Base-by-base conservation (phyloP, 2,797 vertebrate species). In the Myotis daubentonii region DNA sequence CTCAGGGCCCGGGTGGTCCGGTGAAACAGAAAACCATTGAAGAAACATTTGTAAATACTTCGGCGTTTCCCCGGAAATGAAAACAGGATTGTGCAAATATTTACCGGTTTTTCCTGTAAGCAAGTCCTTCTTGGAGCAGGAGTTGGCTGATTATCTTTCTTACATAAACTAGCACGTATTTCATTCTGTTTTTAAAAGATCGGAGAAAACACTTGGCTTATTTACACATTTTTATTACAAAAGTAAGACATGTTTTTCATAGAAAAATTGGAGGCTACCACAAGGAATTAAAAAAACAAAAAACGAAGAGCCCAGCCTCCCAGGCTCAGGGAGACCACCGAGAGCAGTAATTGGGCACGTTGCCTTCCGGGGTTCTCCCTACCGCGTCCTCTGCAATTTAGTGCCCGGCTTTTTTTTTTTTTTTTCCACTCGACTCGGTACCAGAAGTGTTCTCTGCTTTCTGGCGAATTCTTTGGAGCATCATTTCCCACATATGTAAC, bases 181-280 rank as follows among this genome's bases (percentile, higher is more conserved):
- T 91, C 89, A 87, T 47, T 65, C 41, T 28, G 30, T 55, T 87
- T 87, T 38, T 70, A 1, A 33, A 65, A 47, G 49, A 57, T n/a
- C 1, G 8, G 41, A 93, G 30, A 85, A 89, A 87, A 28, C 17
- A 20, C 13, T 23, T 28, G 25, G 15, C 25, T 87, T 70, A 0
- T 41, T 81, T 49, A 78, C 85, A 78, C 76, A 74, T 51, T 87
- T 90, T 60, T 41, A 47, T 91, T 72, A 36, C 13, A 23, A 65
- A 81, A 92, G 74, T 15, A 47, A 8, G 33, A 30, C 13, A 6
- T 20, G 3, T 36, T 57, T 11, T 78, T 86, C 28, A 5, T 1
- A 72, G 44, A 47, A 93, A 94, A 91, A 5, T 8, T 49, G 19
- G 30, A 65, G 23, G 78, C 3, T 3, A 28, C 68, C 33, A 47